These are phyloP conservation scores for Xiphophorus birchmanni DNA, from an alignment of 2,797 vertebrate species.

Conservation along the genomic window DNA sequence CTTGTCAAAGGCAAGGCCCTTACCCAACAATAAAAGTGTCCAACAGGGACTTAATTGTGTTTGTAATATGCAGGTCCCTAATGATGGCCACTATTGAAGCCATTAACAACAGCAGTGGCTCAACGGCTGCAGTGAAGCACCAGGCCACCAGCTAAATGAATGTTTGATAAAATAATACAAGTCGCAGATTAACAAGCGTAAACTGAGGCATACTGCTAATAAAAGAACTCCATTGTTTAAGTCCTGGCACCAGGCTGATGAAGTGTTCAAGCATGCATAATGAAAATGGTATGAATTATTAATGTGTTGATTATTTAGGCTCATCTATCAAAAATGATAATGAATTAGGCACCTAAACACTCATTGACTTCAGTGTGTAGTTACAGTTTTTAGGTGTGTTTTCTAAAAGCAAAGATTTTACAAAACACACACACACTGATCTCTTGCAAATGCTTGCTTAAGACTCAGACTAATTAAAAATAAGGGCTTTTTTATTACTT, in stretches of 20 bases:
- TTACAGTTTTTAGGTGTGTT: constrained; percentile 97
- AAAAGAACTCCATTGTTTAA: constrained; percentile 98
- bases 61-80: constrained; percentile 94
- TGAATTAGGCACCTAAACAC: constrained; percentile 99
- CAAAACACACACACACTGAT: constrained; percentile 56
- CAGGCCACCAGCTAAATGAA: constrained; percentile 91
- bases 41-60: constrained; percentile 97
- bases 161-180: constrained; percentile 99
- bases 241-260: constrained; percentile 96
- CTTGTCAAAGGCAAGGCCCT: constrained; percentile 87
- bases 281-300: constrained; percentile 99
- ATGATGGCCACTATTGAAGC: constrained; percentile 92
- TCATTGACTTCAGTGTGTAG: constrained; percentile 95
- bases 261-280: constrained; percentile 99
- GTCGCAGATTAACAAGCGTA: constrained; percentile 99
- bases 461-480: constrained; percentile 45
- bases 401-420: constrained; percentile 80
- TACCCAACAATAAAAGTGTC: constrained; percentile 89
- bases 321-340: constrained; percentile 99
- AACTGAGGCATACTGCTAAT: constrained; percentile 91
- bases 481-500: constrained; percentile 17
- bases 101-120: constrained; percentile 90
- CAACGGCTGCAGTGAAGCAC: constrained; percentile 84
- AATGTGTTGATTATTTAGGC: constrained; percentile 99
- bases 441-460: constrained; percentile 65